phyloP scores from a whole-genome alignment of 2,888 invertebrate species.

The Nezara viridula region DNA sequence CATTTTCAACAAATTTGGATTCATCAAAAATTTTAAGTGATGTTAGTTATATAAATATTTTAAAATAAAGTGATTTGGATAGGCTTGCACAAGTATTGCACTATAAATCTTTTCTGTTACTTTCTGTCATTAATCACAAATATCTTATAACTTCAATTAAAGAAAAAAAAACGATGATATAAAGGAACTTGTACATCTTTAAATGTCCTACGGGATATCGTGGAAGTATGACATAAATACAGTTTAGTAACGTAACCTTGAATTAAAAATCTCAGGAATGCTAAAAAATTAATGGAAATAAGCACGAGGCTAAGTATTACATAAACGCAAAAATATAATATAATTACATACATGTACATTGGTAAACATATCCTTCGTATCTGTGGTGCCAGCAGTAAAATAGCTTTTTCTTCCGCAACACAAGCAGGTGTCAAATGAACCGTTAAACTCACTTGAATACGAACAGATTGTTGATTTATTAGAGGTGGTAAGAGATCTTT shows the following conservation, averaged over 20 bases:
- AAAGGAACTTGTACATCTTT: neutral
- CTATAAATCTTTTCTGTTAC: neutral
- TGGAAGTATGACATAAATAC: constrained; percentile 55
- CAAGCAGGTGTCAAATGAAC: constrained; percentile 45
- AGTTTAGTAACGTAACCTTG: constrained; percentile 52
- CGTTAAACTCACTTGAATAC: constrained; percentile 53
- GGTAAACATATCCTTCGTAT: constrained; percentile 41
- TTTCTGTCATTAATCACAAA: neutral
- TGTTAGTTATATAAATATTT: neutral
- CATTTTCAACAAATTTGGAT: neutral
- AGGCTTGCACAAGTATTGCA: neutral
- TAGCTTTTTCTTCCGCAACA: constrained; percentile 8
- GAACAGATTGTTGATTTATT: constrained; percentile 31
- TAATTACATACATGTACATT: constrained; percentile 51
- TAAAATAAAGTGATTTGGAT: neutral
- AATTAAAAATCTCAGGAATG: constrained; percentile 50
- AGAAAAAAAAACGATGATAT: neutral
- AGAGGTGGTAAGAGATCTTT: neutral
- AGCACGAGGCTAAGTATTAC: neutral
- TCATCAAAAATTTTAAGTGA: neutral
- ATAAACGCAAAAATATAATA: constrained; percentile 3
- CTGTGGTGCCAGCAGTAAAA: neutral
- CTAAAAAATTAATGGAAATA: constrained; percentile 18
- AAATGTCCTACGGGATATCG: neutral
- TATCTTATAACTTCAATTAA: neutral